phyloP scores from a whole-genome alignment of 2,888 invertebrate genomes.

The Dendrolimus houi region DNA sequence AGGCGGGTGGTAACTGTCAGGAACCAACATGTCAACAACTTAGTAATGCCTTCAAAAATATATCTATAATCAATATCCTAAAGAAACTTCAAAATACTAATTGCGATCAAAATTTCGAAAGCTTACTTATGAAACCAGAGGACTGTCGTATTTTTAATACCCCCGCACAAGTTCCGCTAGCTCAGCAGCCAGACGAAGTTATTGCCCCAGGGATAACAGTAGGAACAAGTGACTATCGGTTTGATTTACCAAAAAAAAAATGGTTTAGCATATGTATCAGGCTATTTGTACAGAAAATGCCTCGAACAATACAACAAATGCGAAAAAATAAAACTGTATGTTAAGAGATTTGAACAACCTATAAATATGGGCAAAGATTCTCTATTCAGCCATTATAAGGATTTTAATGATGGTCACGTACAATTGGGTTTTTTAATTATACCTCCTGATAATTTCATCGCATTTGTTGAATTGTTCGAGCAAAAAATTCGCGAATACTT shows the following conservation, averaged over 20 bases:
- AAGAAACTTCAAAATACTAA: conserved; percentile 5
- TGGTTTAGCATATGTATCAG: conserved; percentile 7
- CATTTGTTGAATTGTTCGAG: conserved; percentile 3
- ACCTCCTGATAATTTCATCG: conserved; percentile 3
- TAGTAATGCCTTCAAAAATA: conserved; percentile 9
- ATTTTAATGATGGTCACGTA: conserved; percentile 2
- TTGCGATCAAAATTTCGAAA: conserved; percentile 8
- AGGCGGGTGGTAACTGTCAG: conserved; percentile 6
- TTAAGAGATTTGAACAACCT: conserved; percentile 4
- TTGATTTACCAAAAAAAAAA: conserved; percentile 9
- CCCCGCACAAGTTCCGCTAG: neutral
- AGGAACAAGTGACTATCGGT: conserved; percentile 8
- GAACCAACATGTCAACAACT: conserved; percentile 11
- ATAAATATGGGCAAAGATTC: conserved; percentile 4
- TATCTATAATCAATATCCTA: conserved; percentile 4
- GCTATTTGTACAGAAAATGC: conserved; percentile 10
- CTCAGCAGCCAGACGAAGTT: neutral
- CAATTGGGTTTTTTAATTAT: conserved; percentile 1
- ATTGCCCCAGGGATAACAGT: conserved; percentile 4
- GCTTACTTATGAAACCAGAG: conserved; percentile 6
- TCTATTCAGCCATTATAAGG: conserved; percentile 1
- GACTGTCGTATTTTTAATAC: conserved; percentile 6
- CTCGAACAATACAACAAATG: conserved; percentile 6
- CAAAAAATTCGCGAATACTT: conserved; percentile 1
- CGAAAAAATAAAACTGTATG: conserved; percentile 8